Conservation (phyloP, 2,888 invertebrate species). For the Carterocephalus palaemon region DNA sequence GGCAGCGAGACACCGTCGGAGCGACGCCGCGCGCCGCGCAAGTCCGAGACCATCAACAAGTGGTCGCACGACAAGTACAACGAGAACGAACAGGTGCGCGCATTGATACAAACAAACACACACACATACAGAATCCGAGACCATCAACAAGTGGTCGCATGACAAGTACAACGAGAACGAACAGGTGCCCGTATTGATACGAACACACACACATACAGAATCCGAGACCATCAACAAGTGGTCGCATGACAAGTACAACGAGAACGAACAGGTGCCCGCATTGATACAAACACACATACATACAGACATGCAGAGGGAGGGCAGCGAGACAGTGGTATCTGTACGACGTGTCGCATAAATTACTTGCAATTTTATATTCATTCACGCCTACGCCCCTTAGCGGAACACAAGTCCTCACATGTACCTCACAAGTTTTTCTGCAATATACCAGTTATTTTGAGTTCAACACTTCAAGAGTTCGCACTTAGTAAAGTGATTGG, state of each 20-base stretch:
- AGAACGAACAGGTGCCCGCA: constrained; percentile 78
- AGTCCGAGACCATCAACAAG: constrained; percentile 80
- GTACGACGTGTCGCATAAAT: too few relatives aligned
- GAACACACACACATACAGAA: too few relatives aligned
- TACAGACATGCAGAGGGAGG: too few relatives aligned
- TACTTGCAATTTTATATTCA: too few relatives aligned
- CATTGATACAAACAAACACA: background rate
- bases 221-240: constrained; percentile 83
- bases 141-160: constrained; percentile 88
- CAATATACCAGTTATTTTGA: too few relatives aligned
- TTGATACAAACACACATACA: background rate
- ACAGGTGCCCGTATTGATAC: constrained; percentile 47
- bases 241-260: constrained; percentile 92
- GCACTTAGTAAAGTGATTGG: too few relatives aligned
- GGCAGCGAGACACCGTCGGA: constrained; percentile 55
- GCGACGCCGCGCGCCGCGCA: constrained; percentile 74
- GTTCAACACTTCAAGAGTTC: too few relatives aligned
- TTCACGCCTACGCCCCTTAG: too few relatives aligned
- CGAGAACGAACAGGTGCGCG: constrained; percentile 80
- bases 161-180: constrained; percentile 90
- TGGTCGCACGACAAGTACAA: constrained; percentile 95
- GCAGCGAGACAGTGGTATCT: too few relatives aligned
- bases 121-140: too few relatives aligned
- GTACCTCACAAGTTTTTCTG: too few relatives aligned
- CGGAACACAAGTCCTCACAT: too few relatives aligned